These are phyloP conservation scores for Eulemur macaco DNA, from an alignment of 2,113 vertebrate genomes.

Conservation along the genomic window DNA sequence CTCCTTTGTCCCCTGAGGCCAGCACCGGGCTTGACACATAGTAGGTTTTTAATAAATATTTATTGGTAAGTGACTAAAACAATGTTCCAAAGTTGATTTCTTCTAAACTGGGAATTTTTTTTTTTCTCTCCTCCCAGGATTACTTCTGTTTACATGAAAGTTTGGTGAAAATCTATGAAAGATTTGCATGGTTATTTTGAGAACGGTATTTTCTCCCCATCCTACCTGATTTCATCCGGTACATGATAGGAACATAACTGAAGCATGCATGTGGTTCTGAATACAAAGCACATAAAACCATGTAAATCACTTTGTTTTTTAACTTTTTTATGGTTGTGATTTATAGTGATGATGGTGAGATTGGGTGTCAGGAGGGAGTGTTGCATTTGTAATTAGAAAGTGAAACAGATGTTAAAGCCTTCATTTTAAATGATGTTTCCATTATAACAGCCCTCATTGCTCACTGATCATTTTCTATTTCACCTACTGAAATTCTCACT, in stretches of 20 bases:
- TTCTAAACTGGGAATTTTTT: background rate
- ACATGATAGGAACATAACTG: background rate
- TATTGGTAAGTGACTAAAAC: background rate
- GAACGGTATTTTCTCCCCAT: background rate
- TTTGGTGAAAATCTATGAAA: background rate
- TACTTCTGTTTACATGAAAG: background rate
- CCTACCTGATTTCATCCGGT: background rate
- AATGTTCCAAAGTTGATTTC: slow-evolving; percentile 2
- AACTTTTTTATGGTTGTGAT: slow-evolving; percentile 60
- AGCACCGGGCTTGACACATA: background rate
- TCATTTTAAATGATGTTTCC: slow-evolving; percentile 62
- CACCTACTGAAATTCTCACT: slow-evolving; percentile 36
- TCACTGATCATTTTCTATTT: slow-evolving; percentile 60
- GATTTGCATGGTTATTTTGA: background rate
- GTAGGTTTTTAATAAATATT: slow-evolving; percentile 41
- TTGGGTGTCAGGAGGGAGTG: slow-evolving; percentile 50
- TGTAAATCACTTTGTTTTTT: slow-evolving; percentile 10
- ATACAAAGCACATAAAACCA: background rate
- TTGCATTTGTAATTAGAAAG: slow-evolving; percentile 70
- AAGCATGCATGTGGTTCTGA: background rate
- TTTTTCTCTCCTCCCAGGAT: background rate
- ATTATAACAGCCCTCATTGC: slow-evolving; percentile 41
- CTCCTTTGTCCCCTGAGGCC: background rate
- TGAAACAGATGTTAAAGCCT: slow-evolving; percentile 65
- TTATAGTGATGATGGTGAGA: slow-evolving; percentile 41